Conservation (phyloP, 2,888 invertebrate genomes). For the Papilio demoleus region DNA sequence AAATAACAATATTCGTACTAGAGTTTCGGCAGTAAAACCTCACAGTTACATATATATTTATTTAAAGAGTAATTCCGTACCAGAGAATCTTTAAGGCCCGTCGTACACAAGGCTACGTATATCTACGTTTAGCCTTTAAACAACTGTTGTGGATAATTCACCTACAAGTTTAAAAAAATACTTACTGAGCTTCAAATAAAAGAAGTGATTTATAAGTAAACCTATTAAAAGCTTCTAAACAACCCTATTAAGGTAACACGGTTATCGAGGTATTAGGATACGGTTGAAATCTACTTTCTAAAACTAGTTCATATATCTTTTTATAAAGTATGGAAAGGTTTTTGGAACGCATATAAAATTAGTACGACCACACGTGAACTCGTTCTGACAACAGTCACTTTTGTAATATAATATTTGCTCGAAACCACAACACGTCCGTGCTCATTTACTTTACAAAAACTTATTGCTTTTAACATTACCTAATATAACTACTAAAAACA, state of each 20-base stretch:
- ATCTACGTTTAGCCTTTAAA: too few species aligned
- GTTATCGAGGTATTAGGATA: conserved; percentile 11
- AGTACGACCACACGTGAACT: conserved; percentile 24
- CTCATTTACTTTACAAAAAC: background rate
- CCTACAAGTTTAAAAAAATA: too few species aligned
- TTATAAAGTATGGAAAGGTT: conserved; percentile 14
- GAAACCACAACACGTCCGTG: conserved; percentile 14
- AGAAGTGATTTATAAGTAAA: background rate
- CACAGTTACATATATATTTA: too few species aligned
- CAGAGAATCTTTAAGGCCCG: too few species aligned
- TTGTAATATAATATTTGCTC: conserved; percentile 36
- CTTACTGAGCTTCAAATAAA: too few species aligned
- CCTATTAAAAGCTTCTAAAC: background rate
- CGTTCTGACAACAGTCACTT: conserved; percentile 32
- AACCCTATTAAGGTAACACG: background rate
- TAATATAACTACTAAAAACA: background rate
- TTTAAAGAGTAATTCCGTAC: too few species aligned
- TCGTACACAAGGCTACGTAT: too few species aligned
- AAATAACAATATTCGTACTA: too few species aligned
- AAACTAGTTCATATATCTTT: conserved; percentile 22
- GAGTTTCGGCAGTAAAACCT: too few species aligned
- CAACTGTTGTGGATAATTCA: too few species aligned
- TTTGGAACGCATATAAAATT: conserved; percentile 31
- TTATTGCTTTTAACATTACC: background rate
- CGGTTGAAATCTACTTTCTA: conserved; percentile 2